phyloP scores from a whole-genome alignment of 1,140 invertebrate genomes.

The Cotesia chilonis region DNA sequence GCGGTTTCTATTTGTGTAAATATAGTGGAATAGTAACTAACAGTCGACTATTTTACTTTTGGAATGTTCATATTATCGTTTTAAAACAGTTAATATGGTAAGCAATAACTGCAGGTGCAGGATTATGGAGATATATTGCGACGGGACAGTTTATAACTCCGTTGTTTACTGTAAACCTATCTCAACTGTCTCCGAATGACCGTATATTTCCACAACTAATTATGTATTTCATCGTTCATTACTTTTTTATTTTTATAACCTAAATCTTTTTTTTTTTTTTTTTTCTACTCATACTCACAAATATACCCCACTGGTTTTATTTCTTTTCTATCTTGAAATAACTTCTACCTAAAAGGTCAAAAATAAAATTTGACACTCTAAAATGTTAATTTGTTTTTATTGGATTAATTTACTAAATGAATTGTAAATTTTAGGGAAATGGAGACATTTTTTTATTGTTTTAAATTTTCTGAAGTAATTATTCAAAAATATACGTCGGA shows the following conservation, averaged over 20 bases:
- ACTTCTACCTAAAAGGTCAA: too few relatives aligned
- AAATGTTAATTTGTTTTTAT: too few relatives aligned
- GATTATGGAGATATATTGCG: constrained; percentile 40
- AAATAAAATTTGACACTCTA: too few relatives aligned
- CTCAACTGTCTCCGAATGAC: constrained; percentile 5
- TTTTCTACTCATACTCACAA: not conserved
- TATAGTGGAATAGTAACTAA: too few relatives aligned
- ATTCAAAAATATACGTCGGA: too few relatives aligned
- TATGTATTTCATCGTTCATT: not conserved
- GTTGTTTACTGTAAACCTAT: constrained; percentile 29
- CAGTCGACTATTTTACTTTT: not conserved
- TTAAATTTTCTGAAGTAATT: too few relatives aligned
- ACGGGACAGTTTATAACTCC: constrained; percentile 38
- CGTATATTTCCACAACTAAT: constrained; percentile 22
- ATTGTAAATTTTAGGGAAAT: too few relatives aligned
- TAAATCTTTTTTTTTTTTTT: not conserved
- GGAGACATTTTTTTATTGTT: too few relatives aligned
- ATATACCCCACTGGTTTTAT: too few relatives aligned
- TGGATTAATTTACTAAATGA: too few relatives aligned
- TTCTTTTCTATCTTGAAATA: too few relatives aligned
- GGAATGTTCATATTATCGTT: constrained; percentile 41
- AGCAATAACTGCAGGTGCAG: constrained; percentile 39
- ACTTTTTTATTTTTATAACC: not conserved
- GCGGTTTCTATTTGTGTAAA: too few relatives aligned
- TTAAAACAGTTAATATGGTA: constrained; percentile 43